A percentile compares a stretch with the other conserved stretches of the same genome.
Conservation (phyloP, 2,888 invertebrate genomes). For the Phytoseiulus persimilis region DNA sequence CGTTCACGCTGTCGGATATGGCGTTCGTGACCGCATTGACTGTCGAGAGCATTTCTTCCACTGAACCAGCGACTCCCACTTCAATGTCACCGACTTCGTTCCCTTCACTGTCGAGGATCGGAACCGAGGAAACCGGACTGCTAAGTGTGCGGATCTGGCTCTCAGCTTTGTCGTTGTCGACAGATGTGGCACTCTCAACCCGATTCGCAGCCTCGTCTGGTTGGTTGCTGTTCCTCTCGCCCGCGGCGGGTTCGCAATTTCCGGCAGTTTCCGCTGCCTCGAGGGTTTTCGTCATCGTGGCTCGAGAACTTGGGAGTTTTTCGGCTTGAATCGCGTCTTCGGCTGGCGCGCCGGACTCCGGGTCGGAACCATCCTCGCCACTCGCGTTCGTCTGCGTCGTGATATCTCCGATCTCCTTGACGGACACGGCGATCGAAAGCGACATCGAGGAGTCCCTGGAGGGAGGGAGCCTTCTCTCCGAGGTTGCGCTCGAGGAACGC, state of each 20-base stretch:
- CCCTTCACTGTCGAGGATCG: constrained; percentile 12
- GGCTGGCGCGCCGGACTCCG: neutral
- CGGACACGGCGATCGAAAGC: constrained; percentile 35
- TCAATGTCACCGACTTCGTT: constrained; percentile 15
- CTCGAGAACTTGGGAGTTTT: neutral
- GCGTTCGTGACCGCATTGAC: neutral
- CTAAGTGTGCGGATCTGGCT: neutral
- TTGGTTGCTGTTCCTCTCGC: neutral
- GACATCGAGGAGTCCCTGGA: neutral
- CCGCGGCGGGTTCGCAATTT: neutral
- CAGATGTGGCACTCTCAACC: neutral
- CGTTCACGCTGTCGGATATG: constrained; percentile 7
- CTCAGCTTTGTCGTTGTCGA: neutral
- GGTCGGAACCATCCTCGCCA: neutral
- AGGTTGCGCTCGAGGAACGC: neutral
- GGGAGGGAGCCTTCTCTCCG: neutral
- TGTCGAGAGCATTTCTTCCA: constrained; percentile 21
- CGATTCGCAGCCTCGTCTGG: neutral
- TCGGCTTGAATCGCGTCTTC: neutral
- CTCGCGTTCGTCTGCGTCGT: constrained; percentile 24
- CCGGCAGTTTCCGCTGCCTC: neutral
- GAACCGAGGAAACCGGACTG: neutral
- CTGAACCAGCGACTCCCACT: neutral
- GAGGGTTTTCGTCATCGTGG: neutral
- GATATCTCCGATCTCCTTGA: constrained; percentile 21